Evolutionary conservation across 1,140 invertebrate species (phyloP).

Genomic region (Sycobia sp.): DNA sequence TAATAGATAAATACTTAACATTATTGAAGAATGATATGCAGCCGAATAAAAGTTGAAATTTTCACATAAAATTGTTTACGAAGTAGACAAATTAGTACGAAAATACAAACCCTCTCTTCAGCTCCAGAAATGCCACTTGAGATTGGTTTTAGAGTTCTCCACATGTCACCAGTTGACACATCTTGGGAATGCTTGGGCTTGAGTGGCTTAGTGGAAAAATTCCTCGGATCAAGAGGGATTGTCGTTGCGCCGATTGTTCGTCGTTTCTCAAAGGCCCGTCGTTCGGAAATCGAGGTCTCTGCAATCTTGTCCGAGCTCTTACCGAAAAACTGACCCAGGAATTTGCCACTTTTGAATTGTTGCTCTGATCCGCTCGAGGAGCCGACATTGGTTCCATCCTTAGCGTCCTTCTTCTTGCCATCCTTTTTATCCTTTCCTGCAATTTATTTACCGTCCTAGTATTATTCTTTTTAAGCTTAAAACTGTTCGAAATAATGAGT

Average conservation of each 20-base stretch:
- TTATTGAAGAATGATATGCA: too few species aligned
- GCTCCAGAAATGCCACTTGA: constrained; percentile 67
- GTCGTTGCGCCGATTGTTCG: constrained; percentile 73
- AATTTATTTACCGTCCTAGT: background rate
- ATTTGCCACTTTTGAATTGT: constrained; percentile 45
- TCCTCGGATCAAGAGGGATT: constrained; percentile 72
- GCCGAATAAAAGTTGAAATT: too few species aligned
- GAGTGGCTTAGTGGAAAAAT: constrained; percentile 69
- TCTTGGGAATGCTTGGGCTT: constrained; percentile 61
- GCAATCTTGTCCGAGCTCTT: constrained; percentile 45
- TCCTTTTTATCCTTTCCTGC: constrained; percentile 40
- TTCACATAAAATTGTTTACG: too few species aligned
- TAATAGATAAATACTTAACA: too few species aligned
- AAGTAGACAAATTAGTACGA: too few species aligned
- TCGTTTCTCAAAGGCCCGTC: constrained; percentile 66
- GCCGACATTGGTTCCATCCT: constrained; percentile 25
- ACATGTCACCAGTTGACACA: constrained; percentile 75
- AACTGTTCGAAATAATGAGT: too few species aligned
- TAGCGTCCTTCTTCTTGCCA: constrained; percentile 50
- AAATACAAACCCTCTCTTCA: constrained; percentile 65
- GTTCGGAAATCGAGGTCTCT: constrained; percentile 47
- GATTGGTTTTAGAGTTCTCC: constrained; percentile 74
- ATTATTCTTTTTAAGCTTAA: too few species aligned
- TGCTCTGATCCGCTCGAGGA: constrained; percentile 40
- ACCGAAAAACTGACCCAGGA: constrained; percentile 53